Evolutionary conservation across 1,140 invertebrate species (phyloP).

Genomic region (Aradophagus sp.): DNA sequence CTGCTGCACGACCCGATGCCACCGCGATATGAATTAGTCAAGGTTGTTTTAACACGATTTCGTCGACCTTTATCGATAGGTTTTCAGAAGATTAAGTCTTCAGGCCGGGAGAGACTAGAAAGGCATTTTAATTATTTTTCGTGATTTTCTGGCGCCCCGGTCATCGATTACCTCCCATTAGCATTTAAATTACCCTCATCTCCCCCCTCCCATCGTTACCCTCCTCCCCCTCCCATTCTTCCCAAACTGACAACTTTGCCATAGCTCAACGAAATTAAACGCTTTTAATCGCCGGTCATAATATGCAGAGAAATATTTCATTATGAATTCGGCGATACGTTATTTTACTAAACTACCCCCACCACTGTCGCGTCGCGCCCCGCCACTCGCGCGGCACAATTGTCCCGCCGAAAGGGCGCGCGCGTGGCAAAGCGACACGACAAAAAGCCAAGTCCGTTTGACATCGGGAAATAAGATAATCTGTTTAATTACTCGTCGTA

Average conservation of each 20-base stretch:
- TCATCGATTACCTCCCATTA: conserved; percentile 39
- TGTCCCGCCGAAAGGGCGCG: conserved; percentile 7
- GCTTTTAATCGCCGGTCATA: conserved; percentile 17
- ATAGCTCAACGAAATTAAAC: conserved; percentile 19
- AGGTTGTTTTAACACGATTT: conserved; percentile 58
- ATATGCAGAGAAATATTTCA: conserved; percentile 34
- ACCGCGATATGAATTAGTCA: conserved; percentile 51
- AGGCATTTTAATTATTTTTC: conserved; percentile 40
- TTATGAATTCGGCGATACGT: conserved; percentile 9
- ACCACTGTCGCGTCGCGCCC: background rate
- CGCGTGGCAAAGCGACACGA: conserved; percentile 18
- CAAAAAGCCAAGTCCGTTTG: conserved; percentile 13
- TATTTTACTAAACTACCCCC: conserved; percentile 23
- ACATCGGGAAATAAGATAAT: conserved; percentile 31
- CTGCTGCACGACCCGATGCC: conserved; percentile 23
- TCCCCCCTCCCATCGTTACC: too few relatives aligned
- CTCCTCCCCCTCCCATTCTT: conserved; percentile 1
- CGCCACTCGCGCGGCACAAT: conserved; percentile 21
- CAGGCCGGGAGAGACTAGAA: conserved; percentile 16
- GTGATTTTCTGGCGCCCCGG: conserved; percentile 17
- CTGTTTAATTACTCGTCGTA: conserved; percentile 26
- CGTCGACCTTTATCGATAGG: conserved; percentile 57
- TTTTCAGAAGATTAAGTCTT: conserved; percentile 48
- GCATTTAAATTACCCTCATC: conserved; percentile 20
- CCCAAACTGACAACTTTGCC: conserved; percentile 16